Evolutionary conservation across 2,113 vertebrate species (phyloP), one percentile per base, ranked within the genome.

Genomic region (Menidia beryllina): DNA sequence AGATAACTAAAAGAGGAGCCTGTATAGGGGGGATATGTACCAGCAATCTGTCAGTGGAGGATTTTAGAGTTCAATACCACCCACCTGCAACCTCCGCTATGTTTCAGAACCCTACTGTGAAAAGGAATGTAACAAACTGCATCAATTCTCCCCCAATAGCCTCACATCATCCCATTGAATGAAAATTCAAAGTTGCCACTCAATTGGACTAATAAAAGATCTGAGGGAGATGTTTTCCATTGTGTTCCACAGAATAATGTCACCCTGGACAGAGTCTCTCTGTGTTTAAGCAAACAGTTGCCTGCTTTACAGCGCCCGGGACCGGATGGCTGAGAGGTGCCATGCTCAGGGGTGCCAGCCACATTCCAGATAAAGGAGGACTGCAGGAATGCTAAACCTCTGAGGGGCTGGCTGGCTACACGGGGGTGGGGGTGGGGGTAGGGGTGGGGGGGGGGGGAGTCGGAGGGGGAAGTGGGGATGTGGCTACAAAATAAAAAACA

Each of bases 321-420:
- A 45, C 49, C 43, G 30, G 14, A 55, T 20, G 64, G 59, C 71
- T 74, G 51, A 56, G 70, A 68, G 70, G 72, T 47, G 79, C 63
- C 86, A 81, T 73, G 82, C 64, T 68, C 50, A 51, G 53, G 71
- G 82, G 78, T 43, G 56, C 56, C 78, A 69, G 69, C 51, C 48
- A 72, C 30, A 62, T 45, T 70, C 84, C 69, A 77, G 75, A 82
- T 77, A 75, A 70, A 43, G 73, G 21, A 41, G 48, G 69, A 5
- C 69, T 59, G 62, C 64, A 65, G 69, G 77, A 82, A 83, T 48
- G 59, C 76, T 47, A 78, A 70, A 84, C 71, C 81, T 84, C 76
- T 74, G 82, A 87, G 73, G 67, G 57, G 50, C 72, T 67, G 60
- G 81, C 81, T 87, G 83, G n/a, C n/a, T n/a, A n/a, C n/a, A n/a